A percentile compares a stretch with the other conserved stretches of the same genome.
Conservation (phyloP, 1,140 invertebrate genomes). For the Lamellibrachia luymesi region DNA sequence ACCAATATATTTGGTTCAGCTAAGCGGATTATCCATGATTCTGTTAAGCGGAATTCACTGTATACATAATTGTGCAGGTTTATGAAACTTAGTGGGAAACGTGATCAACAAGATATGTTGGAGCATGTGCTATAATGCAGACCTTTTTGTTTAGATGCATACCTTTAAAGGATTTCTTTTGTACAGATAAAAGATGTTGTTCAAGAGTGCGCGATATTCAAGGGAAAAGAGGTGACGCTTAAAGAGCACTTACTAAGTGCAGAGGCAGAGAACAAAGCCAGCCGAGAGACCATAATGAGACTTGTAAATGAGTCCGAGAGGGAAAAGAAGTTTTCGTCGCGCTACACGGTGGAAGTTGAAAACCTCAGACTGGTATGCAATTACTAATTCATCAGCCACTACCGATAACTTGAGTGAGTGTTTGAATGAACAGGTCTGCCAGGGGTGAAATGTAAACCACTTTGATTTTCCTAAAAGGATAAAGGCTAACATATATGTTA, state of each 20-base stretch:
- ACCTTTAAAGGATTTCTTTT: not conserved
- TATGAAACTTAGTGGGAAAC: not conserved
- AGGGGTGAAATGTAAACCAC: too few species aligned
- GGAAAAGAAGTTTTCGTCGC: conserved; percentile 50
- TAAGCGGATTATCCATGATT: too few species aligned
- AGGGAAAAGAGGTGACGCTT: conserved; percentile 51
- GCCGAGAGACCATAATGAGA: conserved; percentile 56
- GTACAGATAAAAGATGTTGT: conserved; percentile 48
- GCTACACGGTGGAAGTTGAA: conserved; percentile 47
- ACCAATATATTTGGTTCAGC: too few species aligned
- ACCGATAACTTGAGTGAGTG: not conserved
- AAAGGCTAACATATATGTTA: too few species aligned
- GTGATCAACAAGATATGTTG: not conserved
- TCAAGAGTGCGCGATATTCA: conserved; percentile 54
- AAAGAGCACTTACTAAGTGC: conserved; percentile 48
- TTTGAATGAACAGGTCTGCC: too few species aligned
- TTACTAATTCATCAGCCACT: not conserved
- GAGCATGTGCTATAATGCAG: not conserved
- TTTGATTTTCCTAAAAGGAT: too few species aligned
- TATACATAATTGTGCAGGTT: not conserved
- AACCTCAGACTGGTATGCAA: conserved; percentile 45
- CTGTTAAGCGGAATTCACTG: too few species aligned
- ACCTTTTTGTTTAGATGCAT: not conserved
- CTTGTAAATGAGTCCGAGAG: conserved; percentile 54
- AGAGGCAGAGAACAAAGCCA: conserved; percentile 55